phyloP scores from a whole-genome alignment of 2,888 invertebrate species.

The Nymphalis polychloros region DNA sequence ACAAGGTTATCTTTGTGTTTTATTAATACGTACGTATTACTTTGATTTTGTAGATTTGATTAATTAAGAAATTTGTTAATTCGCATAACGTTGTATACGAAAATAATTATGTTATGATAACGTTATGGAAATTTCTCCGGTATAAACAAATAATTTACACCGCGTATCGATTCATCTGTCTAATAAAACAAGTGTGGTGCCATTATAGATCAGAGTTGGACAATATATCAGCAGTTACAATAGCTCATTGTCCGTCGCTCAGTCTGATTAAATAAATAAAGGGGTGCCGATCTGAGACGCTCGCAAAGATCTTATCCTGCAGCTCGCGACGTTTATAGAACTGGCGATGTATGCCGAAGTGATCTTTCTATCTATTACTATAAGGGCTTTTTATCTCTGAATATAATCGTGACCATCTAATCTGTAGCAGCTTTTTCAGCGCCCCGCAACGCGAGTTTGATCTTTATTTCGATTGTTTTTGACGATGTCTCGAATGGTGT shows the following conservation, averaged over 20 bases:
- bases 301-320: slow-evolving; percentile 72
- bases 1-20: slow-evolving; percentile 4
- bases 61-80: slow-evolving; percentile 18
- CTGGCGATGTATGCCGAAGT: slow-evolving; percentile 54
- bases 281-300: slow-evolving; percentile 73
- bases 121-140: slow-evolving; percentile 40
- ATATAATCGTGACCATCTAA: slow-evolving; percentile 52
- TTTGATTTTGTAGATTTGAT: slow-evolving; percentile 15
- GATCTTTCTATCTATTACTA: slow-evolving; percentile 53
- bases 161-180: slow-evolving; percentile 43
- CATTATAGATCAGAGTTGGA: slow-evolving; percentile 62
- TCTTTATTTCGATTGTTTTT: slow-evolving; percentile 50
- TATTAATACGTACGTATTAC: slow-evolving; percentile 9
- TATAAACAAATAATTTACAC: slow-evolving; percentile 35
- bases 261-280: slow-evolving; percentile 78
- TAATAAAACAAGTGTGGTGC: slow-evolving; percentile 53
- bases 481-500: slow-evolving; percentile 47
- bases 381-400: slow-evolving; percentile 55
- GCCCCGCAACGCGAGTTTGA: slow-evolving; percentile 43
- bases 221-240: slow-evolving; percentile 78
- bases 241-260: slow-evolving; percentile 80
- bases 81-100: not conserved
- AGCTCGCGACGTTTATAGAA: slow-evolving; percentile 64
- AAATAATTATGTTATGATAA: not conserved
- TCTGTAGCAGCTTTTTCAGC: slow-evolving; percentile 47